Conservation (phyloP, 2,888 invertebrate species). For the Teleiodes luculella region DNA sequence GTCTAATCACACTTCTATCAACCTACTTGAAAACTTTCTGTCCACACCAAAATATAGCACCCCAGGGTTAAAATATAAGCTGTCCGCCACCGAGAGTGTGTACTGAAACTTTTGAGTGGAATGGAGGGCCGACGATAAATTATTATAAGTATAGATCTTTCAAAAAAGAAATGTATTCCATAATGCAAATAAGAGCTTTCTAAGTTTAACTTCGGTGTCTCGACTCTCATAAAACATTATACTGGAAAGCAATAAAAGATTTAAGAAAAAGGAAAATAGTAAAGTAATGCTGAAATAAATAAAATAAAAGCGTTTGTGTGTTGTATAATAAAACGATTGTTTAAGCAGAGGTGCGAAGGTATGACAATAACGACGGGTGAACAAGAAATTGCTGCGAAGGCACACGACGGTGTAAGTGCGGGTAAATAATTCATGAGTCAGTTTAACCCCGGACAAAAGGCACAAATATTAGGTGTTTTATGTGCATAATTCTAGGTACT, state of each 20-base stretch:
- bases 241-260: background rate
- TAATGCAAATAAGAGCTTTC: background rate
- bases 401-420: constrained; percentile 42
- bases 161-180: background rate
- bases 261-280: background rate
- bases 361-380: constrained; percentile 36
- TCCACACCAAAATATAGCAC: background rate
- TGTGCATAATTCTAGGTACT: background rate
- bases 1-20: no score
- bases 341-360: constrained; percentile 28
- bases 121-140: background rate
- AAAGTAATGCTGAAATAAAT: background rate
- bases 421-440: constrained; percentile 70
- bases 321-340: constrained; percentile 37
- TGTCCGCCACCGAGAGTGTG: background rate
- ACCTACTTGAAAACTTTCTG: background rate
- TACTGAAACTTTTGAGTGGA: background rate
- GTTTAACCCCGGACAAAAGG: constrained; percentile 36
- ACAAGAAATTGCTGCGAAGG: constrained; percentile 38
- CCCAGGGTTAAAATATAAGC: background rate
- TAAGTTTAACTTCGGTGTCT: background rate
- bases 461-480: constrained; percentile 15
- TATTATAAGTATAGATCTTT: background rate
- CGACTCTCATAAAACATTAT: background rate
- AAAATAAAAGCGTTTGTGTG: constrained; percentile 7